phyloP scores from a whole-genome alignment of 2,113 vertebrate genomes.

The Neolamprologus sp. region DNA sequence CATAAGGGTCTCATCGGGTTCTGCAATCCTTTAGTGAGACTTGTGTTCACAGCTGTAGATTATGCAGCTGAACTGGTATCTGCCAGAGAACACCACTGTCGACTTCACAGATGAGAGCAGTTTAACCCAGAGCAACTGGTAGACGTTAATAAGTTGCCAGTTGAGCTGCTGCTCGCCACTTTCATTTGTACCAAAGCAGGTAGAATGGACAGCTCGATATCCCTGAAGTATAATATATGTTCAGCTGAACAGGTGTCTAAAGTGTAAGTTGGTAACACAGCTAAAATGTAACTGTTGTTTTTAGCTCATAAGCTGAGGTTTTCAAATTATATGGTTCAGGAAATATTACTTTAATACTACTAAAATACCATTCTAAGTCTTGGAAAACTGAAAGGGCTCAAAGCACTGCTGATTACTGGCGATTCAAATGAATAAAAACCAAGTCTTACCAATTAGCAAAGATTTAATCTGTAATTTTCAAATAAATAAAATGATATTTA shows the following conservation, averaged over 20 bases:
- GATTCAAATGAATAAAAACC: fast-evolving
- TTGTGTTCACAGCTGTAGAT: neutral
- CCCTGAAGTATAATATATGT: neutral
- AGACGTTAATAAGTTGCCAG: neutral
- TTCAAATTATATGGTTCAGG: neutral
- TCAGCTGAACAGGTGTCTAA: neutral
- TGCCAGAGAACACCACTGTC: neutral
- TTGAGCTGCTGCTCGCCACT: neutral
- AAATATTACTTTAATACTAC: neutral
- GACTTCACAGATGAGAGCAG: neutral
- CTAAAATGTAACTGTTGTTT: neutral
- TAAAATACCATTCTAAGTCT: neutral
- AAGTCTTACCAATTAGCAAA: neutral
- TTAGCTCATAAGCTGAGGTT: neutral
- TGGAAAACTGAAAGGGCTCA: neutral
- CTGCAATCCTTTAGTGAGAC: neutral
- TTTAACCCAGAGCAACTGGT: neutral
- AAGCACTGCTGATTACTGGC: neutral
- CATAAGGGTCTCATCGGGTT: neutral
- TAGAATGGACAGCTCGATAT: neutral
- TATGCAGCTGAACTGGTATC: neutral
- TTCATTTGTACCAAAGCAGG: neutral
- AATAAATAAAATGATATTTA: neutral
- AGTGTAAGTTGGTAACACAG: neutral
- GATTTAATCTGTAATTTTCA: neutral